A percentile compares a stretch with the other conserved stretches of the same genome.
phyloP scores from a whole-genome alignment of 2,113 vertebrate genomes.

The Recurvirostra avosetta region DNA sequence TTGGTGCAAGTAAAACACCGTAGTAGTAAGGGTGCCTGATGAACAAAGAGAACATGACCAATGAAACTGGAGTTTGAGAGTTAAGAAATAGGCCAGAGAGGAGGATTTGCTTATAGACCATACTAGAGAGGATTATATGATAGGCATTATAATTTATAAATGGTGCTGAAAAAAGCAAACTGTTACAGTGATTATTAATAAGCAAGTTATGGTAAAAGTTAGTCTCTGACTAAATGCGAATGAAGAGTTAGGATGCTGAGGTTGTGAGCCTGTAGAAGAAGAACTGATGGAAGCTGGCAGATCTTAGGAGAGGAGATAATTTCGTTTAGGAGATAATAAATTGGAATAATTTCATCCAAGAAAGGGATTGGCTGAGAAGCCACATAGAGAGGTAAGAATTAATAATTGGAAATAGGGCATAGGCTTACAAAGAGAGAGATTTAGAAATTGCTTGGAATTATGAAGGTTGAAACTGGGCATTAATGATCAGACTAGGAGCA shows the following conservation, averaged over 20 bases:
- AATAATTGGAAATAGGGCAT: background rate
- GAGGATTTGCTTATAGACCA: background rate
- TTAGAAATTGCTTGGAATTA: constrained; percentile 13
- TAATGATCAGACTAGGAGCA: background rate
- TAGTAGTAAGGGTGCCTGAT: background rate
- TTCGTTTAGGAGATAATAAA: constrained; percentile 20
- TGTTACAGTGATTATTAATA: background rate
- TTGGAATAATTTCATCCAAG: background rate
- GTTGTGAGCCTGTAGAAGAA: background rate
- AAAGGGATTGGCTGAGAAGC: background rate
- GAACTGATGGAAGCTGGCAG: background rate
- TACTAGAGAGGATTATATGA: background rate
- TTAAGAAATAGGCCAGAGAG: background rate
- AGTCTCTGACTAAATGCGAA: background rate
- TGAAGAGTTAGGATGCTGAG: background rate
- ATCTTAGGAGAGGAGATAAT: background rate
- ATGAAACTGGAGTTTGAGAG: background rate
- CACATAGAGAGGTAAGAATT: background rate
- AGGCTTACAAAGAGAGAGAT: background rate
- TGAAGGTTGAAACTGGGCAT: background rate
- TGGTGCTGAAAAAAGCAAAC: background rate
- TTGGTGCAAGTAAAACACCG: background rate
- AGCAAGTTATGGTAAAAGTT: background rate
- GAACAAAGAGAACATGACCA: background rate
- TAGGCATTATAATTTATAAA: background rate